Evolutionary conservation across 1,140 invertebrate genomes (phyloP).

Genomic region (Neodiprion lecontei): DNA sequence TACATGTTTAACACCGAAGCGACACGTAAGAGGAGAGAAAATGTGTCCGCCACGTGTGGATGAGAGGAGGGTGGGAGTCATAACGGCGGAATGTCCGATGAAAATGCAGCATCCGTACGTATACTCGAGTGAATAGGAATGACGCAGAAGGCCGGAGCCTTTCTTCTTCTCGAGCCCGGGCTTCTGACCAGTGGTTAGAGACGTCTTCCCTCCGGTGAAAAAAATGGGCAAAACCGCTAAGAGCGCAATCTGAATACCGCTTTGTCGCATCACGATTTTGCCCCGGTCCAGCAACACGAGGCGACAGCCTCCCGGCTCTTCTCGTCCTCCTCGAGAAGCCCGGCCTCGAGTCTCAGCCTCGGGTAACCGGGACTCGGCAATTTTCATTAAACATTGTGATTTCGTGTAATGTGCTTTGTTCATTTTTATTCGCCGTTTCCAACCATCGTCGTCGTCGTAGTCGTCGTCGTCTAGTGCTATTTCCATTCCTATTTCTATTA

Average conservation of each 20-base stretch:
- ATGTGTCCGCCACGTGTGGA: background rate
- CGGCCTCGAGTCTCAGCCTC: conserved; percentile 27
- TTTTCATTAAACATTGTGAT: conserved; percentile 64
- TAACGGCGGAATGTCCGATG: background rate
- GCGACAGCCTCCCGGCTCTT: conserved; percentile 21
- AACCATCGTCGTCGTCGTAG: background rate
- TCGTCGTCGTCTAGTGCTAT: conserved; percentile 22
- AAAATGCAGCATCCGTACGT: conserved; percentile 8
- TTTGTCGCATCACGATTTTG: conserved; percentile 58
- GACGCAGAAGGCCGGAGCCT: conserved; percentile 20
- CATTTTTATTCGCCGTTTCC: conserved; percentile 38
- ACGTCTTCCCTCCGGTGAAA: conserved; percentile 50
- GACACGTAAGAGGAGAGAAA: background rate
- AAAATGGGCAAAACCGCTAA: conserved; percentile 61
- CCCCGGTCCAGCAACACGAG: conserved; percentile 48
- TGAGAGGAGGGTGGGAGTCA: background rate
- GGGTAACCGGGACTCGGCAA: conserved; percentile 46
- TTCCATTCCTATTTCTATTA: conserved; percentile 56
- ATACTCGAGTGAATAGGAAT: background rate
- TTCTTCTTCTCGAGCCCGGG: conserved; percentile 27
- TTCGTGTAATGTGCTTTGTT: conserved; percentile 56
- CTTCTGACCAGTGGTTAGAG: conserved; percentile 57
- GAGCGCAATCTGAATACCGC: conserved; percentile 63
- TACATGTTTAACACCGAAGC: no score
- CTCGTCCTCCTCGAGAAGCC: background rate